Evolutionary conservation across 2,888 invertebrate genomes (phyloP).

Genomic region (Ophraella communa): DNA sequence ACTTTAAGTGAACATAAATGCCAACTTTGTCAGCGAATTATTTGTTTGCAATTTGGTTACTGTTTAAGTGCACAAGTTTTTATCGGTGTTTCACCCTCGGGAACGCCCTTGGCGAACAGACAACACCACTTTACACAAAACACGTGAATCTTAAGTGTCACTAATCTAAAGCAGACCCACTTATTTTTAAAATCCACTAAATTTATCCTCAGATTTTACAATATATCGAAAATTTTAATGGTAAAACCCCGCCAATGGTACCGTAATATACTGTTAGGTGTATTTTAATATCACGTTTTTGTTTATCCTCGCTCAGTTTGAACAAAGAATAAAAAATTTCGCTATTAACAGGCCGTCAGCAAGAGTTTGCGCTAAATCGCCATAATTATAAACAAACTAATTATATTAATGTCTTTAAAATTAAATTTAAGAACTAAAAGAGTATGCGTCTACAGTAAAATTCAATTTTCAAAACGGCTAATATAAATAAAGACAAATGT

Average conservation of each 20-base stretch:
- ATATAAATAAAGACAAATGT: constrained; percentile 7
- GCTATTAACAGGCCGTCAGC: constrained; percentile 11
- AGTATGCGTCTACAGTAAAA: not conserved
- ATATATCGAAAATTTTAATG: no score
- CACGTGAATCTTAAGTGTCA: no score
- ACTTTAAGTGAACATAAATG: no score
- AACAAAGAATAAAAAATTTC: constrained; percentile 5
- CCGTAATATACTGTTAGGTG: not conserved
- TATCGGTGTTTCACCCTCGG: no score
- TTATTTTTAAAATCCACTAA: no score
- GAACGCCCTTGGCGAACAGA: no score
- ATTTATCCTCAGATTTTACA: no score
- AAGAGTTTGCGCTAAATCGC: constrained; percentile 9
- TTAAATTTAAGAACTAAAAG: not conserved
- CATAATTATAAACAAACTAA: not conserved
- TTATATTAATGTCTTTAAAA: constrained; percentile 5
- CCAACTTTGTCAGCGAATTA: no score
- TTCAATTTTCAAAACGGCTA: not conserved
- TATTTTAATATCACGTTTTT: constrained; percentile 10
- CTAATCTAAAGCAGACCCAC: no score
- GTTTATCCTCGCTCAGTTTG: constrained; percentile 18
- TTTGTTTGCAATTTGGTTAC: no score
- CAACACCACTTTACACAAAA: no score
- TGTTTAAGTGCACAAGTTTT: no score
- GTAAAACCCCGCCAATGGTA: not conserved